Conservation (phyloP, 2,113 vertebrate species). For the Panthera uncia region DNA sequence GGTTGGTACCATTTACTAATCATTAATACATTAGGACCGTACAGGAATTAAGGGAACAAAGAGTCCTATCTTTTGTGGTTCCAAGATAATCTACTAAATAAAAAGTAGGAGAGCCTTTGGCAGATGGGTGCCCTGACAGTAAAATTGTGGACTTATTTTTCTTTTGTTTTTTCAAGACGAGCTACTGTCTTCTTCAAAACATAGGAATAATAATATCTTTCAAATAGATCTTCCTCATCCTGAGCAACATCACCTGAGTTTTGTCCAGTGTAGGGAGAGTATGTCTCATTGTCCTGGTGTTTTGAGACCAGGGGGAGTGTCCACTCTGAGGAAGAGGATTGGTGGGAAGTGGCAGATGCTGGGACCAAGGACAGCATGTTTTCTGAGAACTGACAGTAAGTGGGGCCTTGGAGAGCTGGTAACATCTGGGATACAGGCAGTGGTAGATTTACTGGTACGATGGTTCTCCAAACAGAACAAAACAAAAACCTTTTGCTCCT, state of each 20-base stretch:
- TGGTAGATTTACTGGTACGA: not conserved
- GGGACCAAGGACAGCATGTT: not conserved
- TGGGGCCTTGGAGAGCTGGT: not conserved
- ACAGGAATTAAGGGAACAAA: not conserved
- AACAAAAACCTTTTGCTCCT: not conserved
- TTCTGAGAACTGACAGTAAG: not conserved
- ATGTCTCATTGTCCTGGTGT: not conserved
- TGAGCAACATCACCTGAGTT: not conserved
- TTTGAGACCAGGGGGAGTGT: not conserved
- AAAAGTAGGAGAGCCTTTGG: not conserved
- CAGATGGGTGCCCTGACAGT: not conserved
- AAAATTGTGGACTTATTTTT: not conserved
- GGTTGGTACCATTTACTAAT: not conserved
- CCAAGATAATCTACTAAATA: not conserved
- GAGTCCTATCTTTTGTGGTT: conserved; percentile 8
- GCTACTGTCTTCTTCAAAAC: not conserved
- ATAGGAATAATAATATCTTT: not conserved
- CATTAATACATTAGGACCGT: not conserved
- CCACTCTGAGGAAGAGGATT: not conserved
- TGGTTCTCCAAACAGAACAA: not conserved
- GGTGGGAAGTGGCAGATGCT: not conserved
- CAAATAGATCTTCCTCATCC: not conserved
- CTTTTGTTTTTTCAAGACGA: not conserved
- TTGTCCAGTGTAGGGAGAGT: not conserved
- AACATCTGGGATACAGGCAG: not conserved